Evolutionary conservation across 2,797 vertebrate species (phyloP).

Genomic region (Salmo trutta): DNA sequence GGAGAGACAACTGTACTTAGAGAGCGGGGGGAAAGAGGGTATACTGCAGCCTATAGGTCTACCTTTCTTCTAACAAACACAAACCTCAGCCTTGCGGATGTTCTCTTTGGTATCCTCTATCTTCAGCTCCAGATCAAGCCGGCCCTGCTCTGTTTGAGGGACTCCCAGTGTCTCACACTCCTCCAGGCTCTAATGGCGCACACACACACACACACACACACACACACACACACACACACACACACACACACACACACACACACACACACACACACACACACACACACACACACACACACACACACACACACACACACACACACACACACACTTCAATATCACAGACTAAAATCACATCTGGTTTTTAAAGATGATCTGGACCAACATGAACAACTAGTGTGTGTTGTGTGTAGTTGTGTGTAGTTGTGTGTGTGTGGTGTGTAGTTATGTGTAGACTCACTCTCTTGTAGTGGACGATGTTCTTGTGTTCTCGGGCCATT

Average conservation of each 20-base stretch:
- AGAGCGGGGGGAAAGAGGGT: no score
- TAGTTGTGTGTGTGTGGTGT: neutral
- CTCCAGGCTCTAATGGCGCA: conserved; percentile 80
- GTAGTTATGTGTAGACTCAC: conserved; percentile 65
- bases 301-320: neutral
- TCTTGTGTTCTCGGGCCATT: conserved; percentile 94
- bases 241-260: neutral
- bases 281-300: neutral
- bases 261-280: neutral
- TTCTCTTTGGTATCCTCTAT: conserved; percentile 92
- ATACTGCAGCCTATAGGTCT: no score
- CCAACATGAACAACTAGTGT: neutral
- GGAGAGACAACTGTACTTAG: no score
- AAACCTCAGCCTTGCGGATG: conserved; percentile 90
- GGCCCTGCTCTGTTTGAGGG: conserved; percentile 85
- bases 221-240: neutral
- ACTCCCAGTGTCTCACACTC: conserved; percentile 89
- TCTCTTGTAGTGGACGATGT: conserved; percentile 90
- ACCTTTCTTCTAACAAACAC: no score
- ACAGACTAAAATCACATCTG: neutral
- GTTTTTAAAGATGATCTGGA: neutral
- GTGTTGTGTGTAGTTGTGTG: neutral
- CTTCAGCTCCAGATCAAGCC: conserved; percentile 90
- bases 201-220: neutral
- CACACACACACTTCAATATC: neutral